These are phyloP conservation scores for Ceratina japonica DNA, from an alignment of 1,140 invertebrate genomes.

Conservation along the genomic window DNA sequence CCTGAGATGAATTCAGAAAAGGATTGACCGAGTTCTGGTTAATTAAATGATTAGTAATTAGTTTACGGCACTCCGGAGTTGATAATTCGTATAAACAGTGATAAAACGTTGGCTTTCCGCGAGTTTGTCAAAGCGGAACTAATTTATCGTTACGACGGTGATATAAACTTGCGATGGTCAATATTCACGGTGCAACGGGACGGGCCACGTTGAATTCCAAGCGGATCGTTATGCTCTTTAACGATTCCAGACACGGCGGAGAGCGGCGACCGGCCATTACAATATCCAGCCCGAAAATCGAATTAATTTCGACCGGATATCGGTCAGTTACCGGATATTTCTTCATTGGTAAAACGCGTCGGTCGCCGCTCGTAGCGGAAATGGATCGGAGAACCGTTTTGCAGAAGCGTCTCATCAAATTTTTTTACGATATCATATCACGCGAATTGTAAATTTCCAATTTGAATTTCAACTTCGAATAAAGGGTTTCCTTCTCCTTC, in stretches of 20 bases:
- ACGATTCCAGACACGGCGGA: conserved; percentile 50
- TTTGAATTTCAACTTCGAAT: background rate
- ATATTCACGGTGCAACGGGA: conserved; percentile 22
- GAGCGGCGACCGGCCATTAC: conserved; percentile 32
- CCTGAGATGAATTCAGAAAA: too few relatives aligned
- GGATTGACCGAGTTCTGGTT: background rate
- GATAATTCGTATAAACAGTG: too few relatives aligned
- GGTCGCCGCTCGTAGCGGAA: conserved; percentile 17
- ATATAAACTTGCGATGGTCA: conserved; percentile 36
- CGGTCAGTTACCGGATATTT: conserved; percentile 58
- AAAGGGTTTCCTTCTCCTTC: too few relatives aligned
- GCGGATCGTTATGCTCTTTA: conserved; percentile 44
- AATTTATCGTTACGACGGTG: background rate
- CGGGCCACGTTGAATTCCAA: conserved; percentile 50
- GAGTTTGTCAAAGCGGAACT: background rate
- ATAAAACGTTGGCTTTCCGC: background rate
- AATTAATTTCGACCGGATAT: conserved; percentile 62
- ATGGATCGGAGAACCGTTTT: conserved; percentile 24
- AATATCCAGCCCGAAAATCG: conserved; percentile 56
- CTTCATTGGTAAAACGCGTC: conserved; percentile 40
- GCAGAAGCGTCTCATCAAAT: conserved; percentile 3
- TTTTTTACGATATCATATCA: background rate
- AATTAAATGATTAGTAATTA: conserved; percentile 7
- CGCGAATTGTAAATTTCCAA: background rate
- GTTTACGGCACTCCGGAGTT: background rate